Evolutionary conservation across 2,797 vertebrate genomes (phyloP).

Genomic region (Melanotaenia pygmaea): DNA sequence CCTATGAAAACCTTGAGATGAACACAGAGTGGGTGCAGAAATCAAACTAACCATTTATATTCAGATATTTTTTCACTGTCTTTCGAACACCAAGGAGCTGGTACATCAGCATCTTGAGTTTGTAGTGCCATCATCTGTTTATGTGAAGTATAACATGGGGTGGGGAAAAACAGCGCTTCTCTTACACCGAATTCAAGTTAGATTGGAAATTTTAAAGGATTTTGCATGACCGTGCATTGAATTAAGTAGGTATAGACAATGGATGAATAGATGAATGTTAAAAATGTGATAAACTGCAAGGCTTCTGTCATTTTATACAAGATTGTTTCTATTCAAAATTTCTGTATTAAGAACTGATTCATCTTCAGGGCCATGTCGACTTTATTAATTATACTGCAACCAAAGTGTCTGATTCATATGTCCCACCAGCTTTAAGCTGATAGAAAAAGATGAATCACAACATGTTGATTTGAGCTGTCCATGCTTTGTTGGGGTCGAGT

Average conservation of each 20-base stretch:
- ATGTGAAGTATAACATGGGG: constrained; percentile 4
- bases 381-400: background rate
- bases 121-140: constrained; percentile 76
- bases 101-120: constrained; percentile 14
- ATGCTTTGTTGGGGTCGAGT: constrained; percentile 12
- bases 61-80: background rate
- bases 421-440: constrained; percentile 26
- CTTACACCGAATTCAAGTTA: background rate
- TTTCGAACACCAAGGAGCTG: background rate
- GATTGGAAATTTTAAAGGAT: background rate
- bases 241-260: background rate
- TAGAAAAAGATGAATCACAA: constrained; percentile 38
- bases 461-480: constrained; percentile 41
- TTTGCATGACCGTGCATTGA: background rate
- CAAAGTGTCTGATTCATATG: constrained; percentile 9
- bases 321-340: background rate
- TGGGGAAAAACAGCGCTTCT: background rate
- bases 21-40: constrained; percentile 27
- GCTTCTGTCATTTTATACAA: background rate
- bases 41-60: constrained; percentile 25
- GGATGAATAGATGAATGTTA: background rate
- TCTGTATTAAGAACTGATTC: background rate
- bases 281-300: background rate
- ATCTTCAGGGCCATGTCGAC: background rate
- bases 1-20: constrained; percentile 24